Conservation (phyloP, 2,888 invertebrate species). For the Hirtodrosophila confusa region DNA sequence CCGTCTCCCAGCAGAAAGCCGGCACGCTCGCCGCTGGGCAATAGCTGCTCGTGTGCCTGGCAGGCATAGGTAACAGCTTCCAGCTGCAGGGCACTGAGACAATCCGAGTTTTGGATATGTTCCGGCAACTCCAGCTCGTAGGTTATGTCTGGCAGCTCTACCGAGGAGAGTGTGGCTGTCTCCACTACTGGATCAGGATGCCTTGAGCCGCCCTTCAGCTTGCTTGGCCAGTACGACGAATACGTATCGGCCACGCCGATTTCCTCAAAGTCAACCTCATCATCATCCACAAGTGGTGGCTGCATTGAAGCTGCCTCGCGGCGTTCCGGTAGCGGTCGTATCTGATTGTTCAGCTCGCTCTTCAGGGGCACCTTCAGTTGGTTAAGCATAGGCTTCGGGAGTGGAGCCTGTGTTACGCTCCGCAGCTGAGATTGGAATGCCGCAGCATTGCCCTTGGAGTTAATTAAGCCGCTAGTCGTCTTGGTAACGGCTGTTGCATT, state of each 20-base stretch:
- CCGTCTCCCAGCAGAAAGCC: constrained; percentile 99
- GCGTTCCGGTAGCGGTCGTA: neutral
- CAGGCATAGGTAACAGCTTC: constrained; percentile 98
- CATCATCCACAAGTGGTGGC: constrained; percentile 85
- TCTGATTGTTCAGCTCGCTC: neutral
- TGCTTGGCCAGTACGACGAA: constrained; percentile 98
- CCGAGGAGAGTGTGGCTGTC: constrained; percentile 97
- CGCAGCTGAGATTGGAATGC: neutral
- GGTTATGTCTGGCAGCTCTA: constrained; percentile 96
- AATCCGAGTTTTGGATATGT: constrained; percentile 91
- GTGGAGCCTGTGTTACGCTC: neutral
- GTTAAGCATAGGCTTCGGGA: neutral
- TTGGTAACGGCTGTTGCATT: constrained; percentile 15
- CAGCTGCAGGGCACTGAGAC: constrained; percentile 96
- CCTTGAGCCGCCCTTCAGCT: constrained; percentile 85
- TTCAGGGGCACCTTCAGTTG: neutral
- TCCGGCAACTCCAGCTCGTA: constrained; percentile 93
- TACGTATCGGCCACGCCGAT: constrained; percentile 99
- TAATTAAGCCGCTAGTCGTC: constrained; percentile 15
- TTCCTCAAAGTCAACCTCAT: constrained; percentile 96
- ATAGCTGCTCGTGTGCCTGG: constrained; percentile 96
- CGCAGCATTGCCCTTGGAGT: neutral
- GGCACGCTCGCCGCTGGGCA: constrained; percentile 94
- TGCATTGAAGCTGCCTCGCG: constrained; percentile 6
- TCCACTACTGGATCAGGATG: constrained; percentile 99